Conservation (phyloP, 1,140 invertebrate species). For the Drosophila lini region DNA sequence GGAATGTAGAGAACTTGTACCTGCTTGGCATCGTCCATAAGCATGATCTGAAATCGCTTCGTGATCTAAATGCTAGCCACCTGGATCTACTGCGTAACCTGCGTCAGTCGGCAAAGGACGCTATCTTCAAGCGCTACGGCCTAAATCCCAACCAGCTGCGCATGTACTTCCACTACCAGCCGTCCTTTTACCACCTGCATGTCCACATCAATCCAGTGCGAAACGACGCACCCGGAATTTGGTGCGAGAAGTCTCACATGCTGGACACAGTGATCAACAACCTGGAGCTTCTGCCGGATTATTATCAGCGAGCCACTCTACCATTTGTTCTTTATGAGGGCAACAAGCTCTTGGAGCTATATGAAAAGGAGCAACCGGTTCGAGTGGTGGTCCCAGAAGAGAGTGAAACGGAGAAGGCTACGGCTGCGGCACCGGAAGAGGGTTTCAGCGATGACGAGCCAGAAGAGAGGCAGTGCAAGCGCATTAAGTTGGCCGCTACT, state of each 20-base stretch:
- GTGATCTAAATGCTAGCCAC: conserved; percentile 92
- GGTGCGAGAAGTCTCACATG: conserved; percentile 93
- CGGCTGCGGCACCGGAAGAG: neutral
- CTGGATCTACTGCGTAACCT: conserved; percentile 94
- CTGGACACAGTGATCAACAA: conserved; percentile 96
- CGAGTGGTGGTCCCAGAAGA: conserved; percentile 7
- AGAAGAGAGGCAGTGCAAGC: conserved; percentile 56
- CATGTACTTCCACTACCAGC: conserved; percentile 97
- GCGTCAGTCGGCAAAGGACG: conserved; percentile 87
- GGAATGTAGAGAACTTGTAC: conserved; percentile 91
- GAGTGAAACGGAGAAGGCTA: neutral
- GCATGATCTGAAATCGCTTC: conserved; percentile 91
- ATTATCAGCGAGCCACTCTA: conserved; percentile 93
- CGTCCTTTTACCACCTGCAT: conserved; percentile 98
- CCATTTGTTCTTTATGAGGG: conserved; percentile 89
- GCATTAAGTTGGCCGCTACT: conserved; percentile 44
- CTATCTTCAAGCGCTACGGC: conserved; percentile 92
- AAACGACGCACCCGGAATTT: conserved; percentile 92
- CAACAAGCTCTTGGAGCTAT: conserved; percentile 72
- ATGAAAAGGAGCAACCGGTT: conserved; percentile 51
- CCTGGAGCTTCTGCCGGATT: conserved; percentile 91
- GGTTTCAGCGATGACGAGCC: conserved; percentile 55
- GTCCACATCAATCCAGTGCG: conserved; percentile 95
- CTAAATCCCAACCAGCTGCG: conserved; percentile 90
- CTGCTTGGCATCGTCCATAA: conserved; percentile 92